These are phyloP conservation scores for Centrocercus urophasianus DNA, from an alignment of 2,113 vertebrate genomes.

Conservation along the genomic window DNA sequence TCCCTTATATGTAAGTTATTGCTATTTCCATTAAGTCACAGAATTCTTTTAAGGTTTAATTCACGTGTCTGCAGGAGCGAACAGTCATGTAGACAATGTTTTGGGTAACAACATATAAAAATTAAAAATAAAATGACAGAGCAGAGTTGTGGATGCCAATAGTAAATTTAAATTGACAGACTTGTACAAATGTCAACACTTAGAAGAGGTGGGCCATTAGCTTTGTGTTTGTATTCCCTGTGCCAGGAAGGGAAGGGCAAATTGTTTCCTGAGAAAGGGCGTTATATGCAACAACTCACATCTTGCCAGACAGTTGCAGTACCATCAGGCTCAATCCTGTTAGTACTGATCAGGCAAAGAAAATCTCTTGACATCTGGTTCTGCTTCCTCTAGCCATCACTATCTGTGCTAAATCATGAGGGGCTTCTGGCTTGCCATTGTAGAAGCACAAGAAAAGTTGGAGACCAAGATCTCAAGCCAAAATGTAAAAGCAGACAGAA, in stretches of 20 bases:
- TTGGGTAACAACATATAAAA: conserved; percentile 1
- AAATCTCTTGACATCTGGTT: not conserved
- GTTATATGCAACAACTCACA: not conserved
- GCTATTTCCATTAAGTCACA: conserved; percentile 27
- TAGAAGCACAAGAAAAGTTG: not conserved
- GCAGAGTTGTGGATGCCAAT: not conserved
- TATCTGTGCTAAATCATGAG: not conserved
- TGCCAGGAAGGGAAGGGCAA: not conserved
- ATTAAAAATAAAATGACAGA: not conserved
- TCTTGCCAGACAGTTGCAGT: not conserved
- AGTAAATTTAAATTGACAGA: conserved; percentile 35
- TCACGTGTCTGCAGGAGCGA: not conserved
- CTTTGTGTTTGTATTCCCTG: not conserved
- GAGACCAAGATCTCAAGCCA: not conserved
- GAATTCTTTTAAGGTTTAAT: not conserved
- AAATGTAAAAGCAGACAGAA: not conserved
- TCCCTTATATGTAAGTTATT: not conserved
- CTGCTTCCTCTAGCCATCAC: not conserved
- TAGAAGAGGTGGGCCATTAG: conserved; percentile 2
- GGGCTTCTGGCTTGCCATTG: not conserved
- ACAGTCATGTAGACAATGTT: not conserved
- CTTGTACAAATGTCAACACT: not conserved
- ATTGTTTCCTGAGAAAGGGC: not conserved
- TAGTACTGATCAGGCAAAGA: not conserved
- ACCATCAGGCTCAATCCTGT: not conserved